A percentile compares a stretch with the other conserved stretches of the same genome.
phyloP scores from a whole-genome alignment of 2,113 vertebrate genomes.

The Hucho hucho region DNA sequence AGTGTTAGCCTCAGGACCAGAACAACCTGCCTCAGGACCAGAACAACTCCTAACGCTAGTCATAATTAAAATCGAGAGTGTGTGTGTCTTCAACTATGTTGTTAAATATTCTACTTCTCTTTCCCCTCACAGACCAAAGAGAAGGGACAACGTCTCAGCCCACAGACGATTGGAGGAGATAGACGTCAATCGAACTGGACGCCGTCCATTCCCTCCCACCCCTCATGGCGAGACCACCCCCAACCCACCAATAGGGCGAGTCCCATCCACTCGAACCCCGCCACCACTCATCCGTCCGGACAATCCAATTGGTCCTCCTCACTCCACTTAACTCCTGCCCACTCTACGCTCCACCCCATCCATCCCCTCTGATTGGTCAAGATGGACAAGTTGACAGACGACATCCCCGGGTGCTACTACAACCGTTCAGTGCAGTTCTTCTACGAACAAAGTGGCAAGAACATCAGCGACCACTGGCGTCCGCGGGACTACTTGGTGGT shows the following conservation, averaged over 20 bases:
- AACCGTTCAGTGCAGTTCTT: slow-evolving; percentile 55
- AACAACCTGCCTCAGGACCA: too few relatives aligned
- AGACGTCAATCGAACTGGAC: slow-evolving; percentile 21
- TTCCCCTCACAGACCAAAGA: slow-evolving; percentile 28
- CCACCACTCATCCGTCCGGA: not conserved
- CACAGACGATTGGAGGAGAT: not conserved
- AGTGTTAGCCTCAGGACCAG: too few relatives aligned
- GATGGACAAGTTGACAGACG: slow-evolving; percentile 8
- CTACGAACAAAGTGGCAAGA: slow-evolving; percentile 61
- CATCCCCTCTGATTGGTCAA: not conserved
- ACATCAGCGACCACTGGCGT: slow-evolving; percentile 59
- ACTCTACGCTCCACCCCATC: slow-evolving; percentile 3
- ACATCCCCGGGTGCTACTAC: slow-evolving; percentile 37
- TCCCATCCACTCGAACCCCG: slow-evolving; percentile 15
- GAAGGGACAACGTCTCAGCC: not conserved
- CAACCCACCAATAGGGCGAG: slow-evolving; percentile 18
- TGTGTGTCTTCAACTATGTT: not conserved
- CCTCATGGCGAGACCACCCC: slow-evolving; percentile 45
- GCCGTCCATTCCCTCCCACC: not conserved
- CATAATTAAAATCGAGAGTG: not conserved
- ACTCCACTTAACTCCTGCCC: not conserved
- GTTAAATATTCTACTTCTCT: not conserved
- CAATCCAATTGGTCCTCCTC: not conserved
- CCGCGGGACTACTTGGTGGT: slow-evolving; percentile 75
- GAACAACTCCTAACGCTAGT: too few relatives aligned